Conservation (phyloP, 2,888 invertebrate genomes). For the Tridacna gigas region DNA sequence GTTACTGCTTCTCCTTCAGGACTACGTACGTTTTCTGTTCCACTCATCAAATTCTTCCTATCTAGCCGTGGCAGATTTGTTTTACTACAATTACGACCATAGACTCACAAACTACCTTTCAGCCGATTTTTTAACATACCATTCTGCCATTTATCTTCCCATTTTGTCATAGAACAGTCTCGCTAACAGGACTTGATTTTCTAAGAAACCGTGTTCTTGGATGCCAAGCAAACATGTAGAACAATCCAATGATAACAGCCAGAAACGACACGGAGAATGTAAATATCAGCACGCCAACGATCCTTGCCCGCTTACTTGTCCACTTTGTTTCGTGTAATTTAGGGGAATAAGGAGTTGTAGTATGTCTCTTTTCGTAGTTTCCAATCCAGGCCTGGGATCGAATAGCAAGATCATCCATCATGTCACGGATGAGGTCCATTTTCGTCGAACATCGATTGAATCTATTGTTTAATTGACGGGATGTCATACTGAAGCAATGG, state of each 20-base stretch:
- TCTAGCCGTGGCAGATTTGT: too few relatives aligned
- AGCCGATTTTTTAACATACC: too few relatives aligned
- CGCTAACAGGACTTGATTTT: neutral
- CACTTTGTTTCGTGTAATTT: constrained; percentile 16
- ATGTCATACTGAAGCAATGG: neutral
- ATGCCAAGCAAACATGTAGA: constrained; percentile 29
- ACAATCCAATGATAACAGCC: constrained; percentile 10
- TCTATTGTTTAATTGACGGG: constrained; percentile 12
- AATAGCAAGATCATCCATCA: constrained; percentile 15
- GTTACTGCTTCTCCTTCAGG: too few relatives aligned
- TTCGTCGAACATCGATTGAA: constrained; percentile 9
- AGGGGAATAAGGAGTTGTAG: constrained; percentile 4
- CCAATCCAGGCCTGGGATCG: constrained; percentile 19
- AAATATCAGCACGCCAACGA: constrained; percentile 22
- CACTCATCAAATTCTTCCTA: too few relatives aligned
- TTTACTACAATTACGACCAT: too few relatives aligned
- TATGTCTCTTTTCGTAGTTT: constrained; percentile 1
- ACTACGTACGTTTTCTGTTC: too few relatives aligned
- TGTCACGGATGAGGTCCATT: constrained; percentile 15
- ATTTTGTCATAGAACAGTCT: neutral
- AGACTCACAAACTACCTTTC: too few relatives aligned
- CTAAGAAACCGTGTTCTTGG: constrained; percentile 17
- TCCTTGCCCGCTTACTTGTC: constrained; percentile 15
- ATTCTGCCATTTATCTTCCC: too few relatives aligned
- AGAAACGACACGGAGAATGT: neutral